Evolutionary conservation across 2,113 vertebrate genomes (phyloP).

Genomic region (Acinonyx jubatus): DNA sequence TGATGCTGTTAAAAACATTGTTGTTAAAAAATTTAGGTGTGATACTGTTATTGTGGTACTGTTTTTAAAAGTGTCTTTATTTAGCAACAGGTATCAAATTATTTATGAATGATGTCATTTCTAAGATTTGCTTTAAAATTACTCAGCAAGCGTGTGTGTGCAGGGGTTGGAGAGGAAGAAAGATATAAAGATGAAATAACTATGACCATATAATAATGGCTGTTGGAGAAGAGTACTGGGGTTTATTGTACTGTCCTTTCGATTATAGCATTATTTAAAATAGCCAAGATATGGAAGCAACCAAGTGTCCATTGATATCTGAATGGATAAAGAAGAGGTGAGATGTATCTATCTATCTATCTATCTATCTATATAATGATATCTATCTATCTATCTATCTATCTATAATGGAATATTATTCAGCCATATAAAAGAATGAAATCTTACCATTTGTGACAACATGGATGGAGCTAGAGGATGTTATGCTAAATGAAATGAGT

Average conservation of each 20-base stretch:
- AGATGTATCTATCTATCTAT: neutral
- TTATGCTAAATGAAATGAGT: neutral
- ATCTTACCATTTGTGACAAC: neutral
- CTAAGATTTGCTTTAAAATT: slow-evolving; percentile 10
- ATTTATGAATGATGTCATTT: neutral
- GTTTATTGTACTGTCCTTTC: neutral
- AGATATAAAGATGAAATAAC: neutral
- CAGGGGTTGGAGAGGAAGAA: neutral
- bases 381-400: too few relatives aligned
- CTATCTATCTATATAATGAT: neutral
- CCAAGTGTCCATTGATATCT: neutral
- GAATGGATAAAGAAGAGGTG: neutral
- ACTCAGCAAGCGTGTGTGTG: neutral
- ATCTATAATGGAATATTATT: neutral
- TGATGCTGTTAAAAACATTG: neutral
- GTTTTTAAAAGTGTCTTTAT: neutral
- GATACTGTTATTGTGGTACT: neutral
- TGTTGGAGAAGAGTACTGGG: neutral
- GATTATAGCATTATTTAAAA: too few relatives aligned
- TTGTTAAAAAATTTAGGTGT: neutral
- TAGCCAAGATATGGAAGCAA: neutral
- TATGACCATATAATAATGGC: neutral
- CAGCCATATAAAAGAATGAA: neutral
- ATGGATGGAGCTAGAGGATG: neutral
- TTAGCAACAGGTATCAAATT: neutral